Conservation (phyloP, 1,140 invertebrate species). For the Aricia agestis region DNA sequence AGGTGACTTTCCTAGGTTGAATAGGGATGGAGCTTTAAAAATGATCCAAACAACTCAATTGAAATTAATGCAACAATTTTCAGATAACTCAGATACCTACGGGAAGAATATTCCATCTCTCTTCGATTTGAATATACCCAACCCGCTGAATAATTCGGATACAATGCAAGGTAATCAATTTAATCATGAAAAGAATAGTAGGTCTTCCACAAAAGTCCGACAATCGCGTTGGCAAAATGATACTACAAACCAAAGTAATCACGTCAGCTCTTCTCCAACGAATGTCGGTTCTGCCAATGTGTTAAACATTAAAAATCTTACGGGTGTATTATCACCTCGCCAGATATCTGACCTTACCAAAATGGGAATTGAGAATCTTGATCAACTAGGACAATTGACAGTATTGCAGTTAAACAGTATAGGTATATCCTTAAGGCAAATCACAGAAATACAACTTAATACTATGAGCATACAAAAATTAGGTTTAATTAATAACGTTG, state of each 20-base stretch:
- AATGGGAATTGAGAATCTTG: slow-evolving; percentile 77
- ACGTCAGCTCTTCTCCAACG: slow-evolving; percentile 56
- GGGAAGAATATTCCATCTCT: slow-evolving; percentile 75
- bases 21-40: slow-evolving; percentile 83
- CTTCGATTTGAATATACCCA: slow-evolving; percentile 77
- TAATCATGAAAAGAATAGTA: slow-evolving; percentile 62
- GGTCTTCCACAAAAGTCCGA: slow-evolving; percentile 74
- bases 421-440: slow-evolving; percentile 76
- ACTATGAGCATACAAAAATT: slow-evolving; percentile 76
- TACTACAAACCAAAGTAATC: slow-evolving; percentile 41
- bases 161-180: slow-evolving; percentile 43
- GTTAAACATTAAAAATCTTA: slow-evolving; percentile 76
- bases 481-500: slow-evolving; percentile 65
- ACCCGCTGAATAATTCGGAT: slow-evolving; percentile 59
- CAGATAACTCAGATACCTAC: slow-evolving; percentile 51
- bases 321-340: slow-evolving; percentile 72
- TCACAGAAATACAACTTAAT: slow-evolving; percentile 78
- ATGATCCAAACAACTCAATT: slow-evolving; percentile 84
- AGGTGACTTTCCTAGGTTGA: slow-evolving; percentile 89
- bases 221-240: slow-evolving; percentile 79
- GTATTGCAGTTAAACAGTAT: slow-evolving; percentile 77
- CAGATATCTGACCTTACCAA: slow-evolving; percentile 77
- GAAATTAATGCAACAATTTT: slow-evolving; percentile 78
- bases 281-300: slow-evolving; percentile 52
- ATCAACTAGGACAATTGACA: slow-evolving; percentile 77